Evolutionary conservation across 1,140 invertebrate genomes (phyloP).

Genomic region (Anastatus disparis): DNA sequence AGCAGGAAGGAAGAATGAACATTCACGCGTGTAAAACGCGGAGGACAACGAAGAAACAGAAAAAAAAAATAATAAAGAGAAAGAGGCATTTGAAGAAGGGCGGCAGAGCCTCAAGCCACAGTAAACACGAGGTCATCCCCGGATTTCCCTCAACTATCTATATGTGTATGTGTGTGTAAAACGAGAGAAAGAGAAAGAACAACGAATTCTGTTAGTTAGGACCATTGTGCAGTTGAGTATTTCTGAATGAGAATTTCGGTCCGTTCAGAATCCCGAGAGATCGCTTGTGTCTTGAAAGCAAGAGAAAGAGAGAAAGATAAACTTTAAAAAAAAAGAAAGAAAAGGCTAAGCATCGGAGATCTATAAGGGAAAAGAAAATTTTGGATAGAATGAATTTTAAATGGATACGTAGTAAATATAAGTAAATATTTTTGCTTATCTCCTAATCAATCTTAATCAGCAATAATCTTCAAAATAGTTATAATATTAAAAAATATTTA

Average conservation of each 20-base stretch:
- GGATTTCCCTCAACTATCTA: slow-evolving; percentile 43
- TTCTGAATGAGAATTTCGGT: slow-evolving; percentile 53
- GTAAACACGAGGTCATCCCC: slow-evolving; percentile 41
- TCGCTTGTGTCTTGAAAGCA: slow-evolving; percentile 3
- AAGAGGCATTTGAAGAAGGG: neutral
- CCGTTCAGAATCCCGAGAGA: slow-evolving; percentile 48
- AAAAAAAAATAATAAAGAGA: neutral
- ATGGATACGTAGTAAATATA: neutral
- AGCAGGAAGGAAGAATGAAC: slow-evolving; percentile 26
- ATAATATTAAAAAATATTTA: no score
- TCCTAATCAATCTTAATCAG: no score
- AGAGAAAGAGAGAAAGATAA: neutral
- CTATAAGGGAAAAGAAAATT: neutral
- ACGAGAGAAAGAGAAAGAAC: no score
- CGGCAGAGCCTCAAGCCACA: neutral
- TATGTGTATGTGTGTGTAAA: no score
- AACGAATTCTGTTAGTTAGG: slow-evolving; percentile 57
- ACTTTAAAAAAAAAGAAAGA: neutral
- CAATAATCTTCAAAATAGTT: no score
- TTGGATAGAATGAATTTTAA: neutral
- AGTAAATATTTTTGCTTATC: neutral
- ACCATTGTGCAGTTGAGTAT: slow-evolving; percentile 53
- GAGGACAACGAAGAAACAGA: neutral
- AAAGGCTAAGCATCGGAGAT: no score
- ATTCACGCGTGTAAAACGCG: slow-evolving; percentile 17